Evolutionary conservation across 2,797 vertebrate genomes (phyloP).

Genomic region (Petrocephalus schoutedeni): DNA sequence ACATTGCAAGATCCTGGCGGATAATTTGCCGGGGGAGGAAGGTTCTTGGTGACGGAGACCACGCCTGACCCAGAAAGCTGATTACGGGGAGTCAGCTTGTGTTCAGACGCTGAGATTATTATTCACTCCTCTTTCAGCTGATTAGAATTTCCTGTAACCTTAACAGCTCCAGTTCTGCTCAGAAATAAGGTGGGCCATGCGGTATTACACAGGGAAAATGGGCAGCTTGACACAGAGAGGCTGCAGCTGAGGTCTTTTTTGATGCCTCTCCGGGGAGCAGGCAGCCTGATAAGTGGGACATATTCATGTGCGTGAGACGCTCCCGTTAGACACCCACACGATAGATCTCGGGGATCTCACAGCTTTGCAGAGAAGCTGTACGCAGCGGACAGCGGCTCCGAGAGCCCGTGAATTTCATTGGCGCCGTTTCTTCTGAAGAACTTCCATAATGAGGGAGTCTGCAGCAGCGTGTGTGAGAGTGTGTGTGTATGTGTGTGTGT

Average conservation of each 20-base stretch:
- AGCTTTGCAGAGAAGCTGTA: too few species aligned
- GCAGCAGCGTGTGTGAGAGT: not conserved
- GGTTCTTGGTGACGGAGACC: not conserved
- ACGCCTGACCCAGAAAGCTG: not conserved
- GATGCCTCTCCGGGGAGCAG: not conserved
- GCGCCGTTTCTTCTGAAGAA: not conserved
- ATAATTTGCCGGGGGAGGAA: not conserved
- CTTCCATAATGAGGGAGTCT: not conserved
- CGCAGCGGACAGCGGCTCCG: not conserved
- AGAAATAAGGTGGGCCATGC: not conserved
- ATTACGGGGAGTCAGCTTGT: not conserved
- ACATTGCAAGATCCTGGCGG: not conserved
- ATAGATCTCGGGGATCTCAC: not conserved
- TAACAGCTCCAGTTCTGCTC: slow-evolving; percentile 1
- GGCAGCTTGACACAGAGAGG: not conserved
- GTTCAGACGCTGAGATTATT: not conserved
- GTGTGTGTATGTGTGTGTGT: not conserved
- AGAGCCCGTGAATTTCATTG: not conserved
- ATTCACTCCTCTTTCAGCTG: slow-evolving; percentile 2
- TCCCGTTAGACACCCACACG: not conserved
- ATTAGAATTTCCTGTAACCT: not conserved
- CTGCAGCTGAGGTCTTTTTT: slow-evolving; percentile 7
- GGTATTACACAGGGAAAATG: not conserved
- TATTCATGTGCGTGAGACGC: not conserved
- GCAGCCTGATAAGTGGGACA: slow-evolving; percentile 12